A percentile compares a stretch with the other conserved stretches of the same genome.
These are phyloP conservation scores for Cichlasoma orientale DNA, from an alignment of 2,797 vertebrate genomes.

Conservation along the genomic window DNA sequence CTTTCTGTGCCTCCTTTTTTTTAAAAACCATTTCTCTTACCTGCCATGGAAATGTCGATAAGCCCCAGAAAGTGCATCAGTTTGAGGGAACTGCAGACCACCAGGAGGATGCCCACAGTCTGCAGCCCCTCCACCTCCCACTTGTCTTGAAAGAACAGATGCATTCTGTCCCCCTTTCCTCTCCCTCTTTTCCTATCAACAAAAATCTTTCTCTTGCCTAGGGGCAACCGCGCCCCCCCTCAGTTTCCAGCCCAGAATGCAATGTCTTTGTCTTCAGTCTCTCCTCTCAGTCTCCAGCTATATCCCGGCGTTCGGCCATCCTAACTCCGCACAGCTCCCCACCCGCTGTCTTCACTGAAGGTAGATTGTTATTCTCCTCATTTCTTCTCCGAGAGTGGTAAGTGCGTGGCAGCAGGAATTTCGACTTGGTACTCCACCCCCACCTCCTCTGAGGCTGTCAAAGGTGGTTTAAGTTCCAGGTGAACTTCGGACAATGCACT, in stretches of 20 bases:
- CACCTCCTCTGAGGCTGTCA: conserved; percentile 55
- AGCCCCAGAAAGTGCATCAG: conserved; percentile 89
- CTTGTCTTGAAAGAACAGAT: conserved; percentile 79
- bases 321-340: conserved; percentile 54
- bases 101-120: conserved; percentile 84
- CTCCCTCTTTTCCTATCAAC: conserved; percentile 36
- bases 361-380: conserved; percentile 68
- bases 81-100: conserved; percentile 86
- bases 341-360: conserved; percentile 44
- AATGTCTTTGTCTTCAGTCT: conserved; percentile 43
- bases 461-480: conserved; percentile 67
- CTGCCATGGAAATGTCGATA: conserved; percentile 81
- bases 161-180: conserved; percentile 65
- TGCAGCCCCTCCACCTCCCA: conserved; percentile 87
- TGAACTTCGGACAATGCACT: conserved; percentile 65
- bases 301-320: conserved; percentile 64
- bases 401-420: conserved; percentile 54
- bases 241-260: conserved; percentile 47
- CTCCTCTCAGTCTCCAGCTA: conserved; percentile 71
- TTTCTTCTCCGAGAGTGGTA: conserved; percentile 61
- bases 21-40: conserved; percentile 70
- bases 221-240: conserved; percentile 41
- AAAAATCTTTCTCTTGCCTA: conserved; percentile 50
- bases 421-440: conserved; percentile 54
- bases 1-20: conserved; percentile 10